These are phyloP conservation scores for Cataglyphis livida DNA, from an alignment of 2,888 invertebrate genomes.

Conservation along the genomic window DNA sequence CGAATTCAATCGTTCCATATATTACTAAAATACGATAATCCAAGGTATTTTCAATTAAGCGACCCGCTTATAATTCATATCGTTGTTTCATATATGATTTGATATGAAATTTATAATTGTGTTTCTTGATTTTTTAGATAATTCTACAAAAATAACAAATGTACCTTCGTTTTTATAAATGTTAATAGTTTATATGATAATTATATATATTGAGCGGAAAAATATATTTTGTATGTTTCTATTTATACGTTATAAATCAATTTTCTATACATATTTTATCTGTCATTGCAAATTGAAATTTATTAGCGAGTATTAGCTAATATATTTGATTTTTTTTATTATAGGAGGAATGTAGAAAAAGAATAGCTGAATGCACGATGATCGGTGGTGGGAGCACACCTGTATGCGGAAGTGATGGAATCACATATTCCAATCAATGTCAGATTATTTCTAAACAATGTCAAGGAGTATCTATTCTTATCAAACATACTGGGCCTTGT, in stretches of 20 bases:
- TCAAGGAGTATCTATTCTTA: constrained; percentile 89
- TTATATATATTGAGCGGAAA: neutral
- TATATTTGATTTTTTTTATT: constrained; percentile 48
- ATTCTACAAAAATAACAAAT: neutral
- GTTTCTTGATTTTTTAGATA: neutral
- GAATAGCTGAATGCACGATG: constrained; percentile 82
- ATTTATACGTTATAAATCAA: neutral
- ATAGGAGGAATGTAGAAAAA: constrained; percentile 83
- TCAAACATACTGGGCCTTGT: constrained; percentile 92
- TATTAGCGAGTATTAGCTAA: neutral
- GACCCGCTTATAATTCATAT: too few species aligned
- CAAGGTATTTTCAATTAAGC: too few species aligned
- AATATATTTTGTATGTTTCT: neutral
- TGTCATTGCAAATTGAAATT: neutral
- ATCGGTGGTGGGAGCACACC: constrained; percentile 83
- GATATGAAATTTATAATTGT: too few species aligned
- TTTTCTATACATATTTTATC: neutral
- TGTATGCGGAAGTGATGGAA: constrained; percentile 93
- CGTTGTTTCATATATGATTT: too few species aligned
- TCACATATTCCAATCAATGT: constrained; percentile 93
- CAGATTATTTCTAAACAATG: constrained; percentile 93
- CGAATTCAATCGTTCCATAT: too few species aligned
- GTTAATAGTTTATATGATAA: neutral
- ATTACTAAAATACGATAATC: too few species aligned
- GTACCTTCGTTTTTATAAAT: neutral